Conservation (phyloP, 2,888 invertebrate species). For the Rhamnusium bicolor region DNA sequence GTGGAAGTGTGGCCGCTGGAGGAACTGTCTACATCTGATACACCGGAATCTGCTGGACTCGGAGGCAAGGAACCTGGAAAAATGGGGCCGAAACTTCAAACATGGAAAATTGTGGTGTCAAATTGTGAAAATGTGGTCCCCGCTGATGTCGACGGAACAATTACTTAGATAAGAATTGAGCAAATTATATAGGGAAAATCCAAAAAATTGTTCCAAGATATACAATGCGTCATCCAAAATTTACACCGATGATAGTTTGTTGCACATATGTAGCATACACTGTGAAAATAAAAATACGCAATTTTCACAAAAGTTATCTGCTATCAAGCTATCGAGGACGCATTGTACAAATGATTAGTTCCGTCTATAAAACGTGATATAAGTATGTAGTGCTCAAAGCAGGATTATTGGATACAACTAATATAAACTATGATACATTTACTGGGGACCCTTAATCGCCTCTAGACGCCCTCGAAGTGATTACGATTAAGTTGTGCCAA, state of each 20-base stretch:
- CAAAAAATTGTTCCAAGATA: no score
- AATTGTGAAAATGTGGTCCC: not conserved
- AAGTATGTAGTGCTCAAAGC: no score
- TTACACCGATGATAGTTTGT: no score
- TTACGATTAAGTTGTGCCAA: no score
- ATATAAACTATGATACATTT: no score
- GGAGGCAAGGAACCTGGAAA: constrained; percentile 92
- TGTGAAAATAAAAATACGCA: not conserved
- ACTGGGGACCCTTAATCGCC: no score
- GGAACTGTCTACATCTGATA: constrained; percentile 96
- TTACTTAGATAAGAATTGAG: not conserved
- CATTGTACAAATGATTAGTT: not conserved
- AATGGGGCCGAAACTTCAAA: constrained; percentile 43
- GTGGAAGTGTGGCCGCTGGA: constrained; percentile 83
- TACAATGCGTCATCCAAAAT: not conserved
- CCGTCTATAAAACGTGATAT: not conserved
- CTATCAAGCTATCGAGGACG: not conserved
- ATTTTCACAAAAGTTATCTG: not conserved
- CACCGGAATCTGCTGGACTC: constrained; percentile 97
- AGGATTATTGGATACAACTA: no score
- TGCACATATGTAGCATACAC: not conserved
- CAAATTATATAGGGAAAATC: no score
- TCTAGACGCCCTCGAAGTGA: no score
- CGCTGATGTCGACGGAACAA: not conserved
- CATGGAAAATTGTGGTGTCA: constrained; percentile 11